Evolutionary conservation across 2,113 vertebrate genomes (phyloP).

Genomic region (Strigops habroptila): DNA sequence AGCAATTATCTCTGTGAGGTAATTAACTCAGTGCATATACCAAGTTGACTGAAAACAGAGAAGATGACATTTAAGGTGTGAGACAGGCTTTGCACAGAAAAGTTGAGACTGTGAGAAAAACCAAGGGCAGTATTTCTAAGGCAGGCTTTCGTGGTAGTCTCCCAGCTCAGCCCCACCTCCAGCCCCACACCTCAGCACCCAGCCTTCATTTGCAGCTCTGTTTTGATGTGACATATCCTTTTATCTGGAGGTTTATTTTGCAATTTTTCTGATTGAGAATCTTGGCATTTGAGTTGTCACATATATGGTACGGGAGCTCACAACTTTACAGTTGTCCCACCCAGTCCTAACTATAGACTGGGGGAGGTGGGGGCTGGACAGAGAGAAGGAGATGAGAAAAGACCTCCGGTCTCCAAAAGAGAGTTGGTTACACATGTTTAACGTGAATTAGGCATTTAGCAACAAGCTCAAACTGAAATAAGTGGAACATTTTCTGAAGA

Average conservation of each 20-base stretch:
- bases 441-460: background rate
- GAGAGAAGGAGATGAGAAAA: background rate
- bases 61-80: background rate
- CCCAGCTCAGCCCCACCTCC: background rate
- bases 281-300: background rate
- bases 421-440: background rate
- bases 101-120: background rate
- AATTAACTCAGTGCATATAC: background rate
- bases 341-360: background rate
- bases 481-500: background rate
- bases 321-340: accelerated
- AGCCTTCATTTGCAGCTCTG: background rate
- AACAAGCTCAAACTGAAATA: background rate
- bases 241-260: background rate
- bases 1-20: background rate
- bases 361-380: background rate
- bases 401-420: background rate
- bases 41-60: background rate
- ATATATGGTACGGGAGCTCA: background rate
- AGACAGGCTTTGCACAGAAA: background rate
- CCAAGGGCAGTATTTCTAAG: background rate
- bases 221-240: background rate
- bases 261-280: background rate
- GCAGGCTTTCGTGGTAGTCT: background rate
- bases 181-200: background rate